Evolutionary conservation across 2,797 vertebrate species (phyloP), one percentile per base, ranked within the genome.

Genomic region (Liparis tanakae): DNA sequence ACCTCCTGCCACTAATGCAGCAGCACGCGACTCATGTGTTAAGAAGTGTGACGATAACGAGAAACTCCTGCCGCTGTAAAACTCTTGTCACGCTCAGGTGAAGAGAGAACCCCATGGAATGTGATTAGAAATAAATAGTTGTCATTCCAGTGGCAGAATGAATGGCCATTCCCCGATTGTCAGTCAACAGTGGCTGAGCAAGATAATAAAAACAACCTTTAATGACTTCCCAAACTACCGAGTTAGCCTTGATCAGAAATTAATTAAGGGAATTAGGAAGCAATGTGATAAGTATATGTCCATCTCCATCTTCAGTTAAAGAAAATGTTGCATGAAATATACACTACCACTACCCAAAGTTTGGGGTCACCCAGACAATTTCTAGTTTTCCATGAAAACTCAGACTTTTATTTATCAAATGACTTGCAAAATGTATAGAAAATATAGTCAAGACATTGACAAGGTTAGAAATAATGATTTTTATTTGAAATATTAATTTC

Each of bases 11-110:
- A 82, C 58, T 74, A 74, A 85, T 79, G 51, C 70, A 74, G 67
- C 58, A 58, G 72, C 74, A 68, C 84, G 74, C 60, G 67, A 60
- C 80, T 72, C 56, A 46, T 68, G 76, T 80, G 51, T 76, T 71
- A 50, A 25, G 22, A 82, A 67, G 69, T 61, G 58, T 41, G 56
- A 70, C 7, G 22, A 58, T 84, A 81, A 83, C 55, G 14, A 67
- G 50, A 61, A 56, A 70, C 33, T 51, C 53, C 44, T 9, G 61
- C 36, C 69, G 63, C 72, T 70, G 58, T 66, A 34, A 25, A 61
- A 60, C 13, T 48, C 51, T 44, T 54, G 33, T 53, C 65, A 70
- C 51, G 60, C 60, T 65, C 17, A 64, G 36, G 53, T 64, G 30
- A 37, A 10, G 33, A 62, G 43, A 67, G 25, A 76, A 54, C n/a